phyloP scores from a whole-genome alignment of 2,113 vertebrate species.

The Colius striatus region DNA sequence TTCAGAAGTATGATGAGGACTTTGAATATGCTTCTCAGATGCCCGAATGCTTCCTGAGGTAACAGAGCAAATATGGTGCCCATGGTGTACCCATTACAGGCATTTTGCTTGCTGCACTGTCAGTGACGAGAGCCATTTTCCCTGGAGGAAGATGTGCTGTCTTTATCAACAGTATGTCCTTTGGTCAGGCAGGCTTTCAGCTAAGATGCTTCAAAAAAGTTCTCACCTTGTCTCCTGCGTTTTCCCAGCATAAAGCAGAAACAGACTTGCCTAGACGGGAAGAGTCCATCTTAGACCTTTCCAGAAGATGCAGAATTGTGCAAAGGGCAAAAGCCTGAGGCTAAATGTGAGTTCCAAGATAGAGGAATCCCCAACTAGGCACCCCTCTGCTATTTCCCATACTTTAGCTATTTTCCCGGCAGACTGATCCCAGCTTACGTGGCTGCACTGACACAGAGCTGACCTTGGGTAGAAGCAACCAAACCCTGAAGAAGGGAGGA shows the following conservation, averaged over 20 bases:
- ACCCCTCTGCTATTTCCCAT: neutral
- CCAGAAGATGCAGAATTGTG: neutral
- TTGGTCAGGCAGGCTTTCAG: neutral
- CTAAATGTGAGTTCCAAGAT: neutral
- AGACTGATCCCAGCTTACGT: accelerated
- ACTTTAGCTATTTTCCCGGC: neutral
- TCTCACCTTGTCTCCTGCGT: neutral
- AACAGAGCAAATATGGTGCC: neutral
- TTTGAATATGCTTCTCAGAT: slow-evolving; percentile 83
- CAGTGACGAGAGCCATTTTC: accelerated
- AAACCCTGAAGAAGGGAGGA: neutral
- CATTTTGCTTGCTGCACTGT: neutral
- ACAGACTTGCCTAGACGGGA: neutral
- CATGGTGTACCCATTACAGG: neutral
- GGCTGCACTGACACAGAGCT: neutral
- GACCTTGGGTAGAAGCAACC: neutral
- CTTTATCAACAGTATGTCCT: neutral
- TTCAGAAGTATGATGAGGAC: slow-evolving; percentile 79
- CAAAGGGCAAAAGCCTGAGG: neutral
- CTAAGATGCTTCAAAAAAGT: neutral
- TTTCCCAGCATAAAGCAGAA: neutral
- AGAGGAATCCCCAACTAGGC: accelerated
- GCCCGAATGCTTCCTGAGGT: slow-evolving; percentile 81
- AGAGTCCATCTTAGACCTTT: neutral
- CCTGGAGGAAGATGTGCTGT: neutral